Evolutionary conservation across 1,140 invertebrate genomes (phyloP).

Genomic region (Xylocopa sonorina): DNA sequence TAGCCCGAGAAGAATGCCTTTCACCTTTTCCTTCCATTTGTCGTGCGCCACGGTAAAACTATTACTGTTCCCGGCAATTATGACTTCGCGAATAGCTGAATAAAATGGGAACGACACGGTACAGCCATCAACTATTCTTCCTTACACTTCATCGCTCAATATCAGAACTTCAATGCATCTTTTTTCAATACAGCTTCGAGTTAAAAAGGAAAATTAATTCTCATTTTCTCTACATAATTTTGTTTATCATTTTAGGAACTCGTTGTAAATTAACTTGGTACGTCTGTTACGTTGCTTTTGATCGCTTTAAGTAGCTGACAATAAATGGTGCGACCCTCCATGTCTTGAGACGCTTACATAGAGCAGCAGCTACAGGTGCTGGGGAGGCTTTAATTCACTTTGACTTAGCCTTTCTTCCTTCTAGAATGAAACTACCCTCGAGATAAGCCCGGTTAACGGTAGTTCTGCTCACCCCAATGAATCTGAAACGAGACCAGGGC

Average conservation of each 20-base stretch:
- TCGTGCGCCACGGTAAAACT: conserved; percentile 34
- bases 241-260: too few species aligned
- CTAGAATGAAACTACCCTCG: conserved; percentile 38
- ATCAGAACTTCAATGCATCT: background rate
- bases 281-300: background rate
- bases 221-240: background rate
- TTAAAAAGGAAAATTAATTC: background rate
- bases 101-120: background rate
- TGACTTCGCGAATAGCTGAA: background rate
- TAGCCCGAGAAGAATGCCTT: conserved; percentile 53
- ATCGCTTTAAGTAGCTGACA: background rate
- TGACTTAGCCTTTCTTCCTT: conserved; percentile 38
- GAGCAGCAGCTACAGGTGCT: conserved; percentile 70
- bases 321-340: background rate
- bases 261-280: too few species aligned
- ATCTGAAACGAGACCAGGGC: conserved; percentile 62
- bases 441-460: conserved; percentile 63
- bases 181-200: background rate
- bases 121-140: background rate
- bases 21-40: conserved; percentile 49
- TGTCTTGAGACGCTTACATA: background rate
- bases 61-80: conserved; percentile 38
- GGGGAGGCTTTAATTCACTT: conserved; percentile 72
- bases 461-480: conserved; percentile 58
- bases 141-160: background rate